Evolutionary conservation across 2,888 invertebrate species (phyloP), one percentile per base, ranked within the genome.

Genomic region (Hirtodrosophila cameraria): DNA sequence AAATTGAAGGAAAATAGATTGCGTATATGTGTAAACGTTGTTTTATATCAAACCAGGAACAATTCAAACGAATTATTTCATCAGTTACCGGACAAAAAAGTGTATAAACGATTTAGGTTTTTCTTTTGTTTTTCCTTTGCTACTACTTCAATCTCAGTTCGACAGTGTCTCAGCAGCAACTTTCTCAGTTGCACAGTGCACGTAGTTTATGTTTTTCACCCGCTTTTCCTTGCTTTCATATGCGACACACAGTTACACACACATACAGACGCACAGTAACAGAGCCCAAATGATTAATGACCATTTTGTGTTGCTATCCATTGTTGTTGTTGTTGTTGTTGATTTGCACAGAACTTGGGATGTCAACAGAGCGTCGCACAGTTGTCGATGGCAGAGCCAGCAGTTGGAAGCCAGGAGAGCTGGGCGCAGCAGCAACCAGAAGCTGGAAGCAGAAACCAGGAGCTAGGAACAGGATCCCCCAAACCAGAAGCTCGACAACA

Each of bases 241-340:
- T 61, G 31, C 43, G 46, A 38, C 50, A 55, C 31, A 42, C 45
- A 65, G 27, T 41, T 27, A 39, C 36, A 50, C 16, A 31, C n/a
- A 30, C 25, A 49, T 7, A 52, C 5, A 41, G 9, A 39, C 27
- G 52, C 53, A 63, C 46, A 59, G 57, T 28, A 35, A 23, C 60
- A 76, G 57, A 60, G 61, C 46, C 72, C 66, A 82, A 83, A 87
- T 88, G 88, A 88, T 88, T 89, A 88, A 88, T 88, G 88, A 87
- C 88, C 80, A 65, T 64, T 86, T 82, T 66, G 64, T 52, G 39
- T 46, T 45, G 42, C 30, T 30, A 23, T 8, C 28, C 43, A 46
- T 38, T 54, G 53, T 36, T 55, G 28, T 53, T 48, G 31, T 49
- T 45, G 57, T 36, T 50, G 43, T n/a, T 61, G 46, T 35, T 69